Evolutionary conservation across 2,797 vertebrate genomes (phyloP).

Genomic region (Coranthus polyacanthus): DNA sequence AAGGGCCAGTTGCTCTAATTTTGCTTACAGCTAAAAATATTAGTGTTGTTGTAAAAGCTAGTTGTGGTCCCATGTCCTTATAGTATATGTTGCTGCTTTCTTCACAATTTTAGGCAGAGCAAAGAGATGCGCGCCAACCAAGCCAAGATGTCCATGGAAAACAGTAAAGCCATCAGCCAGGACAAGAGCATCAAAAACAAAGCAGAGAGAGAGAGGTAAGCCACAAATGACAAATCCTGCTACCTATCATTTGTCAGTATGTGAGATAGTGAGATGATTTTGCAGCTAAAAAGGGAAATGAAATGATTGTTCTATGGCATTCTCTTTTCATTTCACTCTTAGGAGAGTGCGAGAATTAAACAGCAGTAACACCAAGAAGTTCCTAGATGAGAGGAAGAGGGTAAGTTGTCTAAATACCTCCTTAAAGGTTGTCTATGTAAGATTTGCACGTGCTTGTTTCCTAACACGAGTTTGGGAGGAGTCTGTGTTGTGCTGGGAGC

Average conservation of each 20-base stretch:
- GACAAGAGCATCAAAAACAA: conserved; percentile 99
- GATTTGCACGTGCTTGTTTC: no score
- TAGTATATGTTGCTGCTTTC: not conserved
- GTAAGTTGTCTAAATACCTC: conserved; percentile 77
- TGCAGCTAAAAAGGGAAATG: not conserved
- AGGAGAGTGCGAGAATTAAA: conserved; percentile 98
- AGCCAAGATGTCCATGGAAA: conserved; percentile 99
- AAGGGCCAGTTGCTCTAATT: not conserved
- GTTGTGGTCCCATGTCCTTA: not conserved
- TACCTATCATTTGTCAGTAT: not conserved
- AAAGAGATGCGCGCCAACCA: conserved; percentile 99
- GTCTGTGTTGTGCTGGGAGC: no score
- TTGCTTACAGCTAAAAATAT: no score
- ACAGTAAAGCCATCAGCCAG: conserved; percentile 99
- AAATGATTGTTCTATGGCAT: not conserved
- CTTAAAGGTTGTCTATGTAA: no score
- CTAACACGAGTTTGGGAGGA: no score
- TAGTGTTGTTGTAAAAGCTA: not conserved
- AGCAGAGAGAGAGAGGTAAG: conserved; percentile 96
- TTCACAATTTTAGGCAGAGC: conserved; percentile 88
- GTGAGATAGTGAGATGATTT: not conserved
- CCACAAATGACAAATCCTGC: not conserved
- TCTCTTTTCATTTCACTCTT: not conserved
- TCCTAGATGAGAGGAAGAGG: conserved; percentile 98
- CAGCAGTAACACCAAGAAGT: conserved; percentile 99